phyloP scores from a whole-genome alignment of 2,797 vertebrate species.

The Serranus cabrilla region DNA sequence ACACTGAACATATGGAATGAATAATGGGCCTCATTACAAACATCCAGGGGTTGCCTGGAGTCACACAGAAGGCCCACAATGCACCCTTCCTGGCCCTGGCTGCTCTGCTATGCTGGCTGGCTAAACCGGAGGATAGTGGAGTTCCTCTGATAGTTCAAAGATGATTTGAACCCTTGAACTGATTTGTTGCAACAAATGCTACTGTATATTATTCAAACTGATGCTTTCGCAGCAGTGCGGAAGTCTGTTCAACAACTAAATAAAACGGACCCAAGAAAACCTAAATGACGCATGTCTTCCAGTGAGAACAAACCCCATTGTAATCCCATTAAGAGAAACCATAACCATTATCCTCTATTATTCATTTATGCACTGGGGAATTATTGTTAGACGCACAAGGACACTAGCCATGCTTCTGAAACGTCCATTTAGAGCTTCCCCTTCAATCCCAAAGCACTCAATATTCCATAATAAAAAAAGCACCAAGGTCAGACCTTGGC shows the following conservation, averaged over 20 bases:
- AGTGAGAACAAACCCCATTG: slow-evolving; percentile 51
- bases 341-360: slow-evolving; percentile 58
- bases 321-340: slow-evolving; percentile 51
- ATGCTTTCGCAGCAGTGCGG: not conserved
- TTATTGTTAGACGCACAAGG: slow-evolving; percentile 66
- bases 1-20: slow-evolving; percentile 88
- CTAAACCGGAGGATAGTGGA: slow-evolving; percentile 39
- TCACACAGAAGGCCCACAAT: slow-evolving; percentile 81
- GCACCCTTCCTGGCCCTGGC: slow-evolving; percentile 60
- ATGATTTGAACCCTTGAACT: slow-evolving; percentile 22
- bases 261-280: slow-evolving; percentile 27
- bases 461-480: slow-evolving; percentile 74
- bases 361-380: slow-evolving; percentile 58
- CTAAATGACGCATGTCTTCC: slow-evolving; percentile 20
- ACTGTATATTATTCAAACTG: not conserved
- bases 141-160: slow-evolving; percentile 21
- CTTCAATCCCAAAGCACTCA: slow-evolving; percentile 60
- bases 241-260: slow-evolving; percentile 1
- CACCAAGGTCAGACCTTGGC: slow-evolving; percentile 73
- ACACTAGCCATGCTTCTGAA: slow-evolving; percentile 47
- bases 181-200: slow-evolving; percentile 33
- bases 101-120: slow-evolving; percentile 42
- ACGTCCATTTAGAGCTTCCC: slow-evolving; percentile 66
- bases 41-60: slow-evolving; percentile 84
- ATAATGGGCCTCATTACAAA: slow-evolving; percentile 86